phyloP scores from a whole-genome alignment of 2,113 vertebrate genomes.

The Larimichthys polyactis region DNA sequence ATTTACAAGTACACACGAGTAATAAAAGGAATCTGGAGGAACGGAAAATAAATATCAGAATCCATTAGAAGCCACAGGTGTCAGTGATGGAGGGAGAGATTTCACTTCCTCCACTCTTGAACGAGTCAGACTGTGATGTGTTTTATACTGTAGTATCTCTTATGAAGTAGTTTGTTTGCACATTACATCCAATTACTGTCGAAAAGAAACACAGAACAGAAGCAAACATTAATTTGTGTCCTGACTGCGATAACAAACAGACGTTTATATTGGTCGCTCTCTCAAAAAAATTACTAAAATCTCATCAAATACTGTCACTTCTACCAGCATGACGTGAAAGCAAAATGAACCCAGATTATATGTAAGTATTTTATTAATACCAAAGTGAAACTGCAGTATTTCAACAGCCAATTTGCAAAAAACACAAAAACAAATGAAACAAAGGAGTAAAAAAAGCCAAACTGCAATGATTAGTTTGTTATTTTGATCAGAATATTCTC shows the following conservation, averaged over 20 bases:
- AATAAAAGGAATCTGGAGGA: constrained; percentile 18
- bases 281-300: background rate
- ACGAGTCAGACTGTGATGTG: background rate
- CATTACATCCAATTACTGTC: background rate
- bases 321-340: background rate
- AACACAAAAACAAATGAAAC: background rate
- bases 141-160: background rate
- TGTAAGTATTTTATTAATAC: background rate
- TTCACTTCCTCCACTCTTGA: background rate
- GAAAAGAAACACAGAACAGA: background rate
- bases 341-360: background rate
- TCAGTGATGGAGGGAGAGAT: background rate
- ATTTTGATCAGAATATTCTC: too few relatives aligned
- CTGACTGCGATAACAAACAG: background rate
- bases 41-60: constrained; percentile 8
- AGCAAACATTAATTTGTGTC: background rate
- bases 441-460: background rate
- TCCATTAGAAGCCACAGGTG: constrained; percentile 32
- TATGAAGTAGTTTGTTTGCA: background rate
- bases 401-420: background rate
- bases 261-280: background rate
- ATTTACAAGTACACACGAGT: constrained; percentile 63
- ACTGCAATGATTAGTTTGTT: too few relatives aligned
- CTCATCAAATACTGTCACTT: background rate
- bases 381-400: background rate